Evolutionary conservation across 1,140 invertebrate genomes (phyloP), one percentile per base, ranked within the genome.

Genomic region (Frieseomelitta varia): DNA sequence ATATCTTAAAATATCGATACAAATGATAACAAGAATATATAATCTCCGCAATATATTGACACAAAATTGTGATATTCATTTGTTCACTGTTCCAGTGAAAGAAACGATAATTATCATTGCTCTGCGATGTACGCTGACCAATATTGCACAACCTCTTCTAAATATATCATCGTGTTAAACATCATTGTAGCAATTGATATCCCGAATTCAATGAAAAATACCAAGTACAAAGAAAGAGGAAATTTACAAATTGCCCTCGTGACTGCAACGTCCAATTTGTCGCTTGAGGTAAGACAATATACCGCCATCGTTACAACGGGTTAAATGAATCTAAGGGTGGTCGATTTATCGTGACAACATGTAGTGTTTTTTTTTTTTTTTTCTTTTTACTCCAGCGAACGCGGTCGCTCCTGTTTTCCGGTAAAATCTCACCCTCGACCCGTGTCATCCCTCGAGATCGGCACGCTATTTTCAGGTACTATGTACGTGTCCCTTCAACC

Each of bases 381-480:
- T 17, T 12, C 14, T 24, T 34, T 47, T 55, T 34, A 39, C 24
- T 51, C 6, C 4, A 11, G 34, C 17, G 17, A 21, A 24, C 4
- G 34, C 47, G 24, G 15, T 61, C 58, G 14, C 24, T 14, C 3
- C 58, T 24, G 24, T 11, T 61, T 61, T 58, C 21, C 56, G 21
- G 21, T 12, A 0, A 24, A 24, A 58, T 10, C 14, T 51, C 53
- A 58, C 67, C 53, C 21, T 47, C 78, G 68, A 58, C 30, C 79
- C 79, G 39, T 72, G 39, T 71, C 53, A 58, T 51, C 68, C 34
- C 34, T 69, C 30, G 55, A 79, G 27, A 53, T 61, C 11, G 55
- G 14, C 55, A 75, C 53, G 11, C 30, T 34, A 47, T 47, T 75
- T 58, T 34, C 21, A 6, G 24, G 34, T 58, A 8, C 39, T 47